Evolutionary conservation across 2,797 vertebrate species (phyloP).

Genomic region (Pangasius sanitwongsei): DNA sequence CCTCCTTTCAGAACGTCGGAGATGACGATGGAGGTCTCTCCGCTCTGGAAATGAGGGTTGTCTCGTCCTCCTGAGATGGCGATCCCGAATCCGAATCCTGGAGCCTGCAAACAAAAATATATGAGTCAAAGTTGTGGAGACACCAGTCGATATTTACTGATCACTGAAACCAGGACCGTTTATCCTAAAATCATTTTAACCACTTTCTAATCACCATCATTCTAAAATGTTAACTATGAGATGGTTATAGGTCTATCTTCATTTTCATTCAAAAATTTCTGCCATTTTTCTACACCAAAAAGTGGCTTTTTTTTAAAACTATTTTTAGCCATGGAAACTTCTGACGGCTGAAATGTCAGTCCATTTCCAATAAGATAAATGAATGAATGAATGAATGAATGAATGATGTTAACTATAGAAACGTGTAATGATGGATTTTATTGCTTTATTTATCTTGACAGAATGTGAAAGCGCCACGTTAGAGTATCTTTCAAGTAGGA

Average conservation of each 20-base stretch:
- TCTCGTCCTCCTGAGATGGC: slow-evolving; percentile 99
- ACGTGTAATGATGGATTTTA: background rate
- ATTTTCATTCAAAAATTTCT: background rate
- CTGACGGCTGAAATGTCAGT: background rate
- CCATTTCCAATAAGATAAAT: background rate
- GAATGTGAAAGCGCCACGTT: too few relatives aligned
- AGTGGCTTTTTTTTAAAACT: too few relatives aligned
- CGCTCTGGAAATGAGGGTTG: slow-evolving; percentile 99
- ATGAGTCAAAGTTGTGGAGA: background rate
- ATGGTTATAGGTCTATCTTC: too few relatives aligned
- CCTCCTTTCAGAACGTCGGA: slow-evolving; percentile 98
- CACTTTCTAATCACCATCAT: background rate
- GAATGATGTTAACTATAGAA: background rate
- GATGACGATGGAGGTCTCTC: slow-evolving; percentile 98
- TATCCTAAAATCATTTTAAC: background rate
- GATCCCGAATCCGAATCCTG: slow-evolving; percentile 98
- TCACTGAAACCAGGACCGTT: background rate
- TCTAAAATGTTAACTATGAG: too few relatives aligned
- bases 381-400: background rate
- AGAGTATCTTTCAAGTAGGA: too few relatives aligned
- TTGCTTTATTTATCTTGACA: background rate
- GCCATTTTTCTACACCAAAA: background rate
- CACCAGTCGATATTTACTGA: background rate
- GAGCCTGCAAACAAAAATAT: slow-evolving; percentile 76
- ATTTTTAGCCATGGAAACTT: background rate